Evolutionary conservation across 2,113 vertebrate genomes (phyloP).

Genomic region (Leucosticte australis): DNA sequence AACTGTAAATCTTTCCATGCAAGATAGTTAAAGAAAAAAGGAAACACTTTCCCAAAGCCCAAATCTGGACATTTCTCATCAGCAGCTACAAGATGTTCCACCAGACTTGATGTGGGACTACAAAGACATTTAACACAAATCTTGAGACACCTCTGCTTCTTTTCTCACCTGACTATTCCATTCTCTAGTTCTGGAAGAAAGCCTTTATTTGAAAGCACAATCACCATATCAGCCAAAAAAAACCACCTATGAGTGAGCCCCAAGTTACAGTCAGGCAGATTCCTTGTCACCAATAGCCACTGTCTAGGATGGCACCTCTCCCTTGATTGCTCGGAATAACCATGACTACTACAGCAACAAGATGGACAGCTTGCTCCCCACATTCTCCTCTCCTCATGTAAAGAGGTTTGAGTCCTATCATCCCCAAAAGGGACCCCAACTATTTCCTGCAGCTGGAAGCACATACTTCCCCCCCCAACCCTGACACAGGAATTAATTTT

Average conservation of each 20-base stretch:
- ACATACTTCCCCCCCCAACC: neutral
- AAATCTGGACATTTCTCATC: neutral
- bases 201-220: neutral
- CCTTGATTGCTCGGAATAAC: neutral
- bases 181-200: neutral
- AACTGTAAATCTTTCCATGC: neutral
- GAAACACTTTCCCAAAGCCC: neutral
- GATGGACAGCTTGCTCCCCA: neutral
- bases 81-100: neutral
- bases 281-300: neutral
- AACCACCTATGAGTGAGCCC: neutral
- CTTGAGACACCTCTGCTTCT: neutral
- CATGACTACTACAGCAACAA: neutral
- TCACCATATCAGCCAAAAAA: neutral
- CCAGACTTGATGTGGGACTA: neutral
- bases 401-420: neutral
- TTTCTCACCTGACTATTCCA: neutral
- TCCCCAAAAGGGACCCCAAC: neutral
- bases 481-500: neutral
- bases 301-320: neutral
- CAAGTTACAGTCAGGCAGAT: neutral
- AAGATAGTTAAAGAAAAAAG: neutral
- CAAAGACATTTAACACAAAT: neutral
- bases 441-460: neutral
- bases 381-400: neutral